Conservation (phyloP, 2,113 vertebrate genomes). For the Megaceryle torquata region DNA sequence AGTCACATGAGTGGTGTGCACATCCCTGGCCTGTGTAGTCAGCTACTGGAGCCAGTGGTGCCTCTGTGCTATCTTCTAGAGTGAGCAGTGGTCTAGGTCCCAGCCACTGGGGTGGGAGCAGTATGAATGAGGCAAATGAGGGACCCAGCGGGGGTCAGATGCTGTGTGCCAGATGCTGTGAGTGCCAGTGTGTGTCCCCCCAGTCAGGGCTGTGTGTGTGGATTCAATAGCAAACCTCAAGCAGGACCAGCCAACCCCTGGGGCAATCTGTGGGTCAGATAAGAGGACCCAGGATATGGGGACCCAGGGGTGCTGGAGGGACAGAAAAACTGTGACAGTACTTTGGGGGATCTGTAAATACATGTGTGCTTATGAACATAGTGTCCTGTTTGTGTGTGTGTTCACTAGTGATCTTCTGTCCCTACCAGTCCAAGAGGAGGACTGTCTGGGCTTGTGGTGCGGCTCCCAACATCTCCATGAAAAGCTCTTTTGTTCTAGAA, state of each 20-base stretch:
- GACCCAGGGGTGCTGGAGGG: background rate
- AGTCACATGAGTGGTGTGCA: rapidly evolving
- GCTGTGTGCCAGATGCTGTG: background rate
- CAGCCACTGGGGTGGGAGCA: rapidly evolving
- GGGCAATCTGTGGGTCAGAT: background rate
- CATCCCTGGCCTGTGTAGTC: background rate
- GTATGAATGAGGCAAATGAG: background rate
- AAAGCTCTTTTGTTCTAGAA: background rate
- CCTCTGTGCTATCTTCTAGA: background rate
- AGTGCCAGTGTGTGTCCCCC: rapidly evolving
- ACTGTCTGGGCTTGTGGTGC: background rate
- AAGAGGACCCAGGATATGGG: background rate
- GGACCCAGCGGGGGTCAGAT: background rate
- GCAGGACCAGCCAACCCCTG: rapidly evolving
- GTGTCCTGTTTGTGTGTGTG: rapidly evolving
- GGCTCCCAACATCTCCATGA: too few relatives aligned
- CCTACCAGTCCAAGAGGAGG: background rate
- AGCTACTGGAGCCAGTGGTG: background rate
- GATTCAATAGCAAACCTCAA: rapidly evolving
- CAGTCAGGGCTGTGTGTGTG: rapidly evolving
- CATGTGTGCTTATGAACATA: background rate
- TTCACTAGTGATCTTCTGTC: background rate
- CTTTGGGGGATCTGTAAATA: rapidly evolving
- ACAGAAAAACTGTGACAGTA: background rate
- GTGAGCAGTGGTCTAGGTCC: rapidly evolving